Evolutionary conservation across 2,113 vertebrate genomes (phyloP), one percentile per base, ranked within the genome.

Genomic region (Polypterus senegalus): DNA sequence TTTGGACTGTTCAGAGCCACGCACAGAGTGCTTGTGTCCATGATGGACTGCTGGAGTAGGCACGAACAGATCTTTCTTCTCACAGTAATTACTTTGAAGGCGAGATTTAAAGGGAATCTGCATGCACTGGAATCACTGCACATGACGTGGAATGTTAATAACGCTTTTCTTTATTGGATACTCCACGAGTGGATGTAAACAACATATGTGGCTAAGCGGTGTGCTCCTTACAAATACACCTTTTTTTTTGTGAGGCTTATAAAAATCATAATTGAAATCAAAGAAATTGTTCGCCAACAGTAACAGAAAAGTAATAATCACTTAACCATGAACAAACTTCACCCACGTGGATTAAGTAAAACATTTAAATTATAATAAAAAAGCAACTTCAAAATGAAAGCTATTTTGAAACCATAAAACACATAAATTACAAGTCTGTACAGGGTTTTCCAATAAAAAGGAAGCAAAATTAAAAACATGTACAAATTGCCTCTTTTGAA

Each of bases 391-490:
- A 65, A 71, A 55, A 69, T 77, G 83, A 65, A 77, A 59, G 7
- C 64, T 66, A 78, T 80, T 83, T 75, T 73, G 83, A 83, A 81
- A 61, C 68, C 70, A 72, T 76, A 79, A 81, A 84, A 83, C 78
- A 90, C 71, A 81, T 94, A 91, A 92, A 88, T 94, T 90, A 94
- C 78, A 91, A 66, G 77, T 83, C 80, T 89, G 81, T 90, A 89
- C 77, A 92, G 61, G 62, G 76, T 75, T 75, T 67, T 72, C 76
- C 77, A 77, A 60, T 49, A 55, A 64, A 71, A 67, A 73, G 74
- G 70, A 7, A 72, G 66, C 73, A 78, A 71, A 70, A 76, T 72
- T 27, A 27, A 27, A 63, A 6, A 57, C 77, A 68, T 75, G 71
- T 73, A 81, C 72, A 78, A 67, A 67, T 64, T 70, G 78, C 71